These are phyloP conservation scores for Netelia melanura DNA, from an alignment of 2,888 invertebrate species.

Conservation along the genomic window DNA sequence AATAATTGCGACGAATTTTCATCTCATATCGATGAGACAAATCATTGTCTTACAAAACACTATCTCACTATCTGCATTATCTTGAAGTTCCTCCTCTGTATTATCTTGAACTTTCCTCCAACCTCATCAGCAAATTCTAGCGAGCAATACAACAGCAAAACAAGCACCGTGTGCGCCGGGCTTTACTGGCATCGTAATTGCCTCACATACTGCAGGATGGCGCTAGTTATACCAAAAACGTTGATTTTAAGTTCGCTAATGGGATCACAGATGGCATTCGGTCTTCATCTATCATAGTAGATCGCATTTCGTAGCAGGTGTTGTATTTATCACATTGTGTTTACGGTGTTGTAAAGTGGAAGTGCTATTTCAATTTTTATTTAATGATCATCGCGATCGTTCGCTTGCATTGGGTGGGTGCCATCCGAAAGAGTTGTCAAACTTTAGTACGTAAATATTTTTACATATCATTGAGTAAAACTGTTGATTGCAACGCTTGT, in stretches of 20 bases:
- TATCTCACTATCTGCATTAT: too few relatives aligned
- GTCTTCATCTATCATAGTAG: neutral
- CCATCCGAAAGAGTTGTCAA: neutral
- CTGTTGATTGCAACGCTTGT: neutral
- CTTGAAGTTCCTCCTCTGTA: too few relatives aligned
- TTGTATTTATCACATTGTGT: conserved; percentile 39
- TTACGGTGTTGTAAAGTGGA: neutral
- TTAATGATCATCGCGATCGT: conserved; percentile 3
- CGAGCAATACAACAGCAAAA: too few relatives aligned
- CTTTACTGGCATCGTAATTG: neutral
- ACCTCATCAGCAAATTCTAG: too few relatives aligned
- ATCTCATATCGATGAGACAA: too few relatives aligned
- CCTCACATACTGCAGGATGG: neutral
- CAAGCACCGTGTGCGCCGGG: too few relatives aligned
- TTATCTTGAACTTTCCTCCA: too few relatives aligned
- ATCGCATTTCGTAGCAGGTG: conserved; percentile 11
- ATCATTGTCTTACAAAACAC: too few relatives aligned
- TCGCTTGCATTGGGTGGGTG: neutral
- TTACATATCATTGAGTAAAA: conserved; percentile 10
- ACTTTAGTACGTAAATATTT: conserved; percentile 29
- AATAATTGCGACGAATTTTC: too few relatives aligned
- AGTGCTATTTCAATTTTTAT: neutral
- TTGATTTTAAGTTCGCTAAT: neutral
- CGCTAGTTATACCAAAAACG: neutral
- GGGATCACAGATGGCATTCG: conserved; percentile 32